Conservation (phyloP, 2,113 vertebrate species). For the Anarrhichthys ocellatus region DNA sequence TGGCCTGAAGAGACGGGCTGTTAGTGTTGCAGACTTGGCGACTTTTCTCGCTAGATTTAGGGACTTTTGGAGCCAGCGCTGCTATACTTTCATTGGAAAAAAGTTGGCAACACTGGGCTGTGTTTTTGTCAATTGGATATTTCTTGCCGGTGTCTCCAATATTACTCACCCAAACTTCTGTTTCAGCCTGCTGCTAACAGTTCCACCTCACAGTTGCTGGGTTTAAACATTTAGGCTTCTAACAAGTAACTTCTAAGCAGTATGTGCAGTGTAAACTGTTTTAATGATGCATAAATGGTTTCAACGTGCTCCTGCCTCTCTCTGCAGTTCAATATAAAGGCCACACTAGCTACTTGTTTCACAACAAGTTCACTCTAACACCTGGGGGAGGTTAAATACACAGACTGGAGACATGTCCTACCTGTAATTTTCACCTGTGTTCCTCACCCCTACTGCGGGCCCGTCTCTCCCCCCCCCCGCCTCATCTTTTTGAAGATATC, state of each 20-base stretch:
- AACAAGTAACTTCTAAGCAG: not conserved
- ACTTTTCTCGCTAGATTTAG: not conserved
- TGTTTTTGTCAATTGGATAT: not conserved
- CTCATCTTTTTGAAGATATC: slow-evolving; percentile 18
- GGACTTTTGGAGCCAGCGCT: not conserved
- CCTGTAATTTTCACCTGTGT: slow-evolving; percentile 8
- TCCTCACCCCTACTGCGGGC: not conserved
- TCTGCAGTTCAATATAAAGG: not conserved
- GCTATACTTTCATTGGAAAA: no score
- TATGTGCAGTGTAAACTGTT: not conserved
- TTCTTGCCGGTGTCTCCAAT: not conserved
- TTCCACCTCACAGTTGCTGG: not conserved
- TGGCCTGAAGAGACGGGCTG: no score
- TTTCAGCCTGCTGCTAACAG: not conserved
- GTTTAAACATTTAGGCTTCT: not conserved
- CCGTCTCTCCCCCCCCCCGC: not conserved
- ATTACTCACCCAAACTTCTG: not conserved
- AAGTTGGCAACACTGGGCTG: no score
- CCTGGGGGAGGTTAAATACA: slow-evolving; percentile 2
- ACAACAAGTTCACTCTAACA: slow-evolving; percentile 9
- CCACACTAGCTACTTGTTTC: slow-evolving; percentile 4
- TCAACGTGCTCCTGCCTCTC: not conserved
- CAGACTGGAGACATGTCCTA: slow-evolving; percentile 1
- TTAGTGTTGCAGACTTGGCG: no score
- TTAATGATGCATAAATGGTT: not conserved